phyloP scores from a whole-genome alignment of 1,140 invertebrate genomes.

The Caenorhabditis remanei region DNA sequence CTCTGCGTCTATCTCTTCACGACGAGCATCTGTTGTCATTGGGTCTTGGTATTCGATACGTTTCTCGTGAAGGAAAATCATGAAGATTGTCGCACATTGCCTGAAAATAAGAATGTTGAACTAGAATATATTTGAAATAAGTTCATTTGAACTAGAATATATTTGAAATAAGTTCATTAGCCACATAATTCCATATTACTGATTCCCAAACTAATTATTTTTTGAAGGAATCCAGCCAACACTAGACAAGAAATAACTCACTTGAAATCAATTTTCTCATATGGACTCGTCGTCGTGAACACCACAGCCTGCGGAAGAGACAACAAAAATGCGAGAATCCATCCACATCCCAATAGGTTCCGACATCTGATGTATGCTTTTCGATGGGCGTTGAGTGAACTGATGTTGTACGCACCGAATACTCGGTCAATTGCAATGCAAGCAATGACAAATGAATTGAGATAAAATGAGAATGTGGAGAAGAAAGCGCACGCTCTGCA shows the following conservation, averaged over 20 bases:
- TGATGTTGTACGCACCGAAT: slow-evolving; percentile 74
- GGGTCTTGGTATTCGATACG: slow-evolving; percentile 26
- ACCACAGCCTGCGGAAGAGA: slow-evolving; percentile 72
- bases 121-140: too few relatives aligned
- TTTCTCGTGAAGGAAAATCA: slow-evolving; percentile 69
- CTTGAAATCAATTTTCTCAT: slow-evolving; percentile 72
- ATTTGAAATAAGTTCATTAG: too few relatives aligned
- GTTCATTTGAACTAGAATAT: background rate
- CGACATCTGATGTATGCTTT: slow-evolving; percentile 69
- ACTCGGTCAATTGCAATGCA: slow-evolving; percentile 76
- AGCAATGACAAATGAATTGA: slow-evolving; percentile 76
- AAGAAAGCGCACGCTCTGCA: slow-evolving; percentile 76
- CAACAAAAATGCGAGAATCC: slow-evolving; percentile 71
- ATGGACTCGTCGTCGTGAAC: slow-evolving; percentile 74
- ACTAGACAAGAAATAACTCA: slow-evolving; percentile 55
- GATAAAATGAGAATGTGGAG: slow-evolving; percentile 76
- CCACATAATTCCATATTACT: too few relatives aligned
- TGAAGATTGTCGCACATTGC: slow-evolving; percentile 75
- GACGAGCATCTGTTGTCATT: slow-evolving; percentile 21
- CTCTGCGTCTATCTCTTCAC: slow-evolving; percentile 18
- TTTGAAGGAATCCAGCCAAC: too few relatives aligned
- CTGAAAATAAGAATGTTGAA: slow-evolving; percentile 56
- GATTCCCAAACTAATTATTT: too few relatives aligned
- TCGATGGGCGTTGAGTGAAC: slow-evolving; percentile 70
- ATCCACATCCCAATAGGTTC: slow-evolving; percentile 69